Evolutionary conservation across 2,888 invertebrate species (phyloP).

Genomic region (Dysmachus trigonus): DNA sequence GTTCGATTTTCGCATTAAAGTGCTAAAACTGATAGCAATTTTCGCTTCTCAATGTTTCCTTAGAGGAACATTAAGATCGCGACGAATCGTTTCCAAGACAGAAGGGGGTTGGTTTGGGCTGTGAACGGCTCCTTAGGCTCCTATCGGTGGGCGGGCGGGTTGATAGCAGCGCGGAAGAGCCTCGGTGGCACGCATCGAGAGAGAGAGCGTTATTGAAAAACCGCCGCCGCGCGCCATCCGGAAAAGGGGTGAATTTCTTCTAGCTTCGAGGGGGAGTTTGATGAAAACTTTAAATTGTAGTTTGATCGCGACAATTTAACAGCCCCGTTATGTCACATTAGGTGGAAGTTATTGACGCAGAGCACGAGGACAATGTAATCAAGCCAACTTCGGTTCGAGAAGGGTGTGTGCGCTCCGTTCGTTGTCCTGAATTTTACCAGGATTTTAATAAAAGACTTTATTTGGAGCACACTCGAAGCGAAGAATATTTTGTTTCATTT

Average conservation of each 20-base stretch:
- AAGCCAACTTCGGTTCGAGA: neutral
- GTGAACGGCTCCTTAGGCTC: neutral
- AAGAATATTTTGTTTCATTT: neutral
- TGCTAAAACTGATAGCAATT: conserved; percentile 51
- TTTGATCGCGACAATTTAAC: conserved; percentile 46
- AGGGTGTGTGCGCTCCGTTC: neutral
- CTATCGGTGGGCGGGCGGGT: neutral
- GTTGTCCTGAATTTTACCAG: neutral
- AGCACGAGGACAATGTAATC: conserved; percentile 22
- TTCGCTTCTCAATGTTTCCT: conserved; percentile 49
- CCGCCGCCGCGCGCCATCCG: neutral
- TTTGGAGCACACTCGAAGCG: neutral
- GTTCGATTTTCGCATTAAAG: conserved; percentile 50
- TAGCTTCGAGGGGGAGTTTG: neutral
- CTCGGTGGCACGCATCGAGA: neutral
- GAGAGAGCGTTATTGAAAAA: conserved; percentile 16
- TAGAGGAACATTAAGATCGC: conserved; percentile 47
- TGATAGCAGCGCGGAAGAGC: no score
- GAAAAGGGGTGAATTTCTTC: conserved; percentile 4
- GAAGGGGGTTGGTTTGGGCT: neutral
- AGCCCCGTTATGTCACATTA: conserved; percentile 45
- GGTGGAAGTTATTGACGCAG: conserved; percentile 43
- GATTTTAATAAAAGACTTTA: neutral
- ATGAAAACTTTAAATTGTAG: conserved; percentile 42
- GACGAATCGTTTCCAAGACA: conserved; percentile 8